Conservation (phyloP, 2,113 vertebrate species). For the Nyctereutes procyonoides region DNA sequence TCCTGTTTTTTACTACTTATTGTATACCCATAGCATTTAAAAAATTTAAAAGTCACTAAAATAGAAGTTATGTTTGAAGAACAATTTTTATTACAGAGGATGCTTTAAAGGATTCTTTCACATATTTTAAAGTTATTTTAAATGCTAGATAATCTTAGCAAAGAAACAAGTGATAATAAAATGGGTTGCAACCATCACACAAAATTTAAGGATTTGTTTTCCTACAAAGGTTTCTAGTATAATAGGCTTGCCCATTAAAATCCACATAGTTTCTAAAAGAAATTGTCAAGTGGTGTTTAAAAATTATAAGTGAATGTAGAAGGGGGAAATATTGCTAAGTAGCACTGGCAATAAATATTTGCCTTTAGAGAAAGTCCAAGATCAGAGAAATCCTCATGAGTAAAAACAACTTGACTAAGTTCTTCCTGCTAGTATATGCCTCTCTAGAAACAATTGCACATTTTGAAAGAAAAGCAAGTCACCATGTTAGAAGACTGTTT, state of each 20-base stretch:
- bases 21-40: background rate
- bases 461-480: background rate
- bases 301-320: conserved; percentile 14
- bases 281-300: background rate
- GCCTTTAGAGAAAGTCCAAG: background rate
- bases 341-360: background rate
- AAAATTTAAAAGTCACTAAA: conserved; percentile 73
- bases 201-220: conserved; percentile 71
- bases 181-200: conserved; percentile 72
- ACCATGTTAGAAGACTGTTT: background rate
- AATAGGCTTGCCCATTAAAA: background rate
- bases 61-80: conserved; percentile 55
- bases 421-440: background rate
- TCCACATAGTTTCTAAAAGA: conserved; percentile 7
- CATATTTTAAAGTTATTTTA: conserved; percentile 78
- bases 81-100: conserved; percentile 49
- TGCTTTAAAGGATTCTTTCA: conserved; percentile 67
- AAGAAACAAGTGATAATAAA: conserved; percentile 83
- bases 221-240: conserved; percentile 62
- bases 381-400: background rate
- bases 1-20: background rate
- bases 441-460: background rate
- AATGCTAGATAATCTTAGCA: conserved; percentile 79
- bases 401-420: background rate
- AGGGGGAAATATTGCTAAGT: background rate